Conservation (phyloP, 2,888 invertebrate species). For the Aphidoletes aphidimyza region DNA sequence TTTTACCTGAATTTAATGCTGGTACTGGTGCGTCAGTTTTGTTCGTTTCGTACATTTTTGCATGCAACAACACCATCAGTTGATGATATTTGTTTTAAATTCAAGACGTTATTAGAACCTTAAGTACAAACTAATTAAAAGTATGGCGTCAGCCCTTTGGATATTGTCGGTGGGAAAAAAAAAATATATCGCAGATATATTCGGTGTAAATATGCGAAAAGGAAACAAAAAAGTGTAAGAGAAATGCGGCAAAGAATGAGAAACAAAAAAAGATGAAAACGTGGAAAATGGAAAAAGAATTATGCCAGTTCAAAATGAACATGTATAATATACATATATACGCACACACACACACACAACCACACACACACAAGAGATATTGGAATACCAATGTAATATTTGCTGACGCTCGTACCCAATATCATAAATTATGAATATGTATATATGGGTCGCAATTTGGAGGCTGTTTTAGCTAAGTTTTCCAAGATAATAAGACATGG, state of each 20-base stretch:
- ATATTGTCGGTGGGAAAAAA: not conserved
- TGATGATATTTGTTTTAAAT: not conserved
- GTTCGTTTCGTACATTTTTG: too few relatives aligned
- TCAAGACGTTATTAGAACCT: not conserved
- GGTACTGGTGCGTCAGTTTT: too few relatives aligned
- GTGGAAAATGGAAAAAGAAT: not conserved
- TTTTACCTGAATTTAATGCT: too few relatives aligned
- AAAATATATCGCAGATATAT: slow-evolving; percentile 2
- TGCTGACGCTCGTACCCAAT: not conserved
- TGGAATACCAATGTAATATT: not conserved
- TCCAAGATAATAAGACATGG: not conserved
- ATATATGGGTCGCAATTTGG: slow-evolving; percentile 2
- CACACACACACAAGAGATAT: not conserved
- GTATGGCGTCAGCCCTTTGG: not conserved
- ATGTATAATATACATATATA: too few relatives aligned
- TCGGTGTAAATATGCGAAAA: not conserved
- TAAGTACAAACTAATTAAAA: slow-evolving; percentile 35
- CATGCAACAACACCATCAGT: too few relatives aligned
- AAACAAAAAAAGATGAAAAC: not conserved
- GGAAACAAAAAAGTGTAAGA: not conserved
- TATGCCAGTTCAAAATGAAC: not conserved
- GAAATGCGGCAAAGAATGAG: not conserved
- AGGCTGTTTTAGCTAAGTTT: not conserved
- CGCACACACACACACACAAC: not conserved
- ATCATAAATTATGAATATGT: slow-evolving; percentile 26